A percentile compares a stretch with the other conserved stretches of the same genome.
These are phyloP conservation scores for Vulpes lagopus DNA, from an alignment of 2,113 vertebrate species.

Conservation along the genomic window DNA sequence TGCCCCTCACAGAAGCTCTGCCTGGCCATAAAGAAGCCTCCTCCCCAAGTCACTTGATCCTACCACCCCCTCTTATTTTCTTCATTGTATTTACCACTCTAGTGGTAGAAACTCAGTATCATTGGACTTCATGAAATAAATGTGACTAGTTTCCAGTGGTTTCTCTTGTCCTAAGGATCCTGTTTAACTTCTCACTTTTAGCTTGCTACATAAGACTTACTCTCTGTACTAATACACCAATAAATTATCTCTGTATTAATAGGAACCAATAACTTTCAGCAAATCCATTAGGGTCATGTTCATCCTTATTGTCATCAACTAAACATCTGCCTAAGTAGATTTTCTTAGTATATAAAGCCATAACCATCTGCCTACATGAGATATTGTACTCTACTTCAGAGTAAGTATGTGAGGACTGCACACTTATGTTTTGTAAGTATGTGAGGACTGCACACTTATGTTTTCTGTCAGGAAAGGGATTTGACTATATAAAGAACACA, in stretches of 20 bases:
- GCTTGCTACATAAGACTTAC: not conserved
- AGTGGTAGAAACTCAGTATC: not conserved
- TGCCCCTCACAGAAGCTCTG: not conserved
- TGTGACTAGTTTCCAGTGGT: not conserved
- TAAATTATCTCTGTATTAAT: not conserved
- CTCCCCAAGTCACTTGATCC: not conserved
- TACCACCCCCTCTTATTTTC: not conserved
- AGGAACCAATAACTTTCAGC: constrained; percentile 42
- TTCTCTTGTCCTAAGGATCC: constrained; percentile 18
- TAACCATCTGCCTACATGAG: constrained; percentile 61
- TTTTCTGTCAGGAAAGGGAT: not conserved
- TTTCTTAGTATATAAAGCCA: constrained; percentile 59
- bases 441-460: not conserved
- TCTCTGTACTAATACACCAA: not conserved
- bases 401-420: not conserved
- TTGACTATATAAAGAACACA: not conserved
- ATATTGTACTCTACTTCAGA: not conserved
- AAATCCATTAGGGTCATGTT: constrained; percentile 64
- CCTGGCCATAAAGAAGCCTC: not conserved
- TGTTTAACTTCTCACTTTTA: not conserved
- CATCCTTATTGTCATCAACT: constrained; percentile 46
- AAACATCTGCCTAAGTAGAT: constrained; percentile 68
- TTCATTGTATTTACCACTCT: not conserved
- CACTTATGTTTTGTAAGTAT: not conserved
- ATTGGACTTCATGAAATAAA: not conserved